Conservation (phyloP, 2,113 vertebrate genomes). For the Callospermophilus lateralis region DNA sequence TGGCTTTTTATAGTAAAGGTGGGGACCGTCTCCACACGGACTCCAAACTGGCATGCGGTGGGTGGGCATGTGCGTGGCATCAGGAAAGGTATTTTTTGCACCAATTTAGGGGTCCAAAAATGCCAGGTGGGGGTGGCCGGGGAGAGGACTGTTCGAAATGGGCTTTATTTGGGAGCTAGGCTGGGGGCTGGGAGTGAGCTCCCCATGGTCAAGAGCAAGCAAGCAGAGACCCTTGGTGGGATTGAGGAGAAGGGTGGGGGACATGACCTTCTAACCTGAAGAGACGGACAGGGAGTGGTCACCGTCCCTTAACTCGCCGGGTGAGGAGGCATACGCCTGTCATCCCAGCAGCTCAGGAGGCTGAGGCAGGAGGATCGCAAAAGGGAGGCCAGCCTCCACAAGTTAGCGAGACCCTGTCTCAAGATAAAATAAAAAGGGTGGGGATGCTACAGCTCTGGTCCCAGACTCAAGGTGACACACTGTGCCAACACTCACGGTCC, state of each 20-base stretch:
- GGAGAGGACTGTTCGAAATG: background rate
- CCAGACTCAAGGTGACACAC: background rate
- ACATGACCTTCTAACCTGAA: no score
- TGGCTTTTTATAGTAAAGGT: slow-evolving; percentile 81
- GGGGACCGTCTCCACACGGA: slow-evolving; percentile 21
- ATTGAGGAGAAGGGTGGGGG: background rate
- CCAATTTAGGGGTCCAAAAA: slow-evolving; percentile 60
- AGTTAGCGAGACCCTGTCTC: background rate
- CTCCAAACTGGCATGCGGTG: slow-evolving; percentile 62
- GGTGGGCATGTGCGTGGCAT: slow-evolving; percentile 25
- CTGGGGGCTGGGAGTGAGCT: background rate
- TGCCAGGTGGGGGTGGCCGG: slow-evolving; percentile 39
- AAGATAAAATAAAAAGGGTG: background rate
- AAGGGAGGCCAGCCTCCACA: background rate
- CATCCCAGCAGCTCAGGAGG: background rate
- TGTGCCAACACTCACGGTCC: background rate
- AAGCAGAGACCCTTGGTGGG: background rate
- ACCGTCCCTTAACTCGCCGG: no score
- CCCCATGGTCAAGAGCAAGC: fast-evolving
- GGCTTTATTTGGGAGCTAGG: background rate
- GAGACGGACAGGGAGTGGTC: background rate
- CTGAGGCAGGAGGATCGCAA: background rate
- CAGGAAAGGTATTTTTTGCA: slow-evolving; percentile 71
- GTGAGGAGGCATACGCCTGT: background rate
- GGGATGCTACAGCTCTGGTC: no score